These are phyloP conservation scores for Syrmaticus mikado DNA, from an alignment of 2,113 vertebrate genomes.

Conservation along the genomic window DNA sequence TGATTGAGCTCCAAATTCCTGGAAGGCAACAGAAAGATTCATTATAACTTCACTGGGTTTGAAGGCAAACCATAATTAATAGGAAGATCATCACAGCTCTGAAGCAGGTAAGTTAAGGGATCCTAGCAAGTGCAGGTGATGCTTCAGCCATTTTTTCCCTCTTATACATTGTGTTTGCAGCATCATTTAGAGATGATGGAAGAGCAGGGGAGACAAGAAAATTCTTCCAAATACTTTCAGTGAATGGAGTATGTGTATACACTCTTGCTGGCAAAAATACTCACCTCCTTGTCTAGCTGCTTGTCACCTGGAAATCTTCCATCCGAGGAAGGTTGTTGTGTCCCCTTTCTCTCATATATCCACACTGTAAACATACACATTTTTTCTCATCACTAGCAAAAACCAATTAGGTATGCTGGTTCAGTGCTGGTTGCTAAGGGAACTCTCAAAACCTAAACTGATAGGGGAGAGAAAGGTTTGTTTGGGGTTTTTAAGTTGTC, in stretches of 20 bases:
- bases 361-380: background rate
- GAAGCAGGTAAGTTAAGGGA: background rate
- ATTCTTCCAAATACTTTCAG: background rate
- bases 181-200: background rate
- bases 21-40: background rate
- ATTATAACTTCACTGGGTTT: background rate
- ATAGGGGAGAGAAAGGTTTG: background rate
- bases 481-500: background rate
- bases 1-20: fast-evolving
- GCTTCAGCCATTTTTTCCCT: background rate
- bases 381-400: background rate
- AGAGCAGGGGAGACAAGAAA: background rate
- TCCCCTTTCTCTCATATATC: fast-evolving
- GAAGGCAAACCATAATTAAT: background rate
- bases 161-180: background rate
- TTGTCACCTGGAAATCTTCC: background rate
- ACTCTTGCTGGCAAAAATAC: background rate
- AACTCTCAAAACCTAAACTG: background rate
- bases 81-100: background rate
- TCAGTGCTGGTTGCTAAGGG: background rate
- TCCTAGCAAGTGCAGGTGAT: fast-evolving
- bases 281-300: background rate
- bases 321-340: background rate
- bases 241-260: fast-evolving
- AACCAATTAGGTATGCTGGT: background rate